These are phyloP conservation scores for Amorpha juglandis DNA, from an alignment of 2,888 invertebrate genomes.

Conservation along the genomic window DNA sequence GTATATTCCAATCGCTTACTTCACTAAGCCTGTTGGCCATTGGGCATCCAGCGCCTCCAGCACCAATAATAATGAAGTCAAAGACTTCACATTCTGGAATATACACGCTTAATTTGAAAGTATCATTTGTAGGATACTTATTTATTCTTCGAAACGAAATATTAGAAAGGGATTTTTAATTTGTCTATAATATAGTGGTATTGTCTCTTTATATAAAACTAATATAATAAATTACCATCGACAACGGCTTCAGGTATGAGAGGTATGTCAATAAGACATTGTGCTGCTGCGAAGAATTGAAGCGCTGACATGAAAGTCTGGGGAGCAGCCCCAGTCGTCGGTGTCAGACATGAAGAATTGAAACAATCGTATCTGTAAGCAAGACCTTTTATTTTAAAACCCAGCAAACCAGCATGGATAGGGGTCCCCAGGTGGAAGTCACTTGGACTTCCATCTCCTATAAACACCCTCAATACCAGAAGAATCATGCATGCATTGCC, in stretches of 20 bases:
- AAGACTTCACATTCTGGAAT: slow-evolving; percentile 45
- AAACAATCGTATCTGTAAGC: neutral
- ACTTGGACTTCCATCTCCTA: too few species aligned
- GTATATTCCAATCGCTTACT: slow-evolving; percentile 34
- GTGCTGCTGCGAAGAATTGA: slow-evolving; percentile 42
- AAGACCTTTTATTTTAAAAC: neutral
- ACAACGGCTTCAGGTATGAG: slow-evolving; percentile 31
- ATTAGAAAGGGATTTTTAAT: too few species aligned
- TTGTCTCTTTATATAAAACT: neutral
- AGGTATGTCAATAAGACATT: slow-evolving; percentile 35
- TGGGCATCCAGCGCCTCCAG: slow-evolving; percentile 85
- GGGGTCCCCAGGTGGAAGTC: too few species aligned
- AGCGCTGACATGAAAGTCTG: slow-evolving; percentile 43
- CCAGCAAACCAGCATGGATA: too few species aligned
- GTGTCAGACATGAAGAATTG: slow-evolving; percentile 29
- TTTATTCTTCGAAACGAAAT: too few species aligned
- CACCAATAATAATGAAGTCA: slow-evolving; percentile 85
- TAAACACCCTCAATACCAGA: too few species aligned
- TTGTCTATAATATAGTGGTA: too few species aligned
- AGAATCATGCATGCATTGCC: too few species aligned
- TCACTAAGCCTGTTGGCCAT: slow-evolving; percentile 83
- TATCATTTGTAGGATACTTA: too few species aligned
- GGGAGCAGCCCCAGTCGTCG: slow-evolving; percentile 38
- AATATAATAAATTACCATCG: slow-evolving; percentile 30
- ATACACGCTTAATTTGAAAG: neutral